Evolutionary conservation across 2,888 invertebrate species (phyloP).

Genomic region (Campoletis raptor): DNA sequence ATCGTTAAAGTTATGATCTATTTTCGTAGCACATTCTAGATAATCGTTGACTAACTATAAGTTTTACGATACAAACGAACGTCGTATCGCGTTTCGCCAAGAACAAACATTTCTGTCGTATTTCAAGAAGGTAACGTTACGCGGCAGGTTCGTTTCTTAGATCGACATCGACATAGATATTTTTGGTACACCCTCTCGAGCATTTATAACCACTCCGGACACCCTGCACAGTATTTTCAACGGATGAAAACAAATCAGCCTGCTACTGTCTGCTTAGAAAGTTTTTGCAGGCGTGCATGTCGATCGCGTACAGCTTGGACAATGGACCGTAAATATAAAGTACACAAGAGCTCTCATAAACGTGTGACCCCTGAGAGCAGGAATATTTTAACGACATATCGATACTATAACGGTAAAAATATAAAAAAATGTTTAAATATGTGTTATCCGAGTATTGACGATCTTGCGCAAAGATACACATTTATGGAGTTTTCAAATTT

Average conservation of each 20-base stretch:
- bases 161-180: constrained; percentile 23
- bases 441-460: neutral
- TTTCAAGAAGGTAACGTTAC: constrained; percentile 19
- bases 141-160: neutral
- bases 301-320: constrained; percentile 41
- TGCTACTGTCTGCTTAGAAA: constrained; percentile 59
- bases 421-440: neutral
- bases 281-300: constrained; percentile 31
- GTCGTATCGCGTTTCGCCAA: constrained; percentile 19
- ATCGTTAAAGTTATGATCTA: constrained; percentile 42
- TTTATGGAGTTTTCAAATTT: neutral
- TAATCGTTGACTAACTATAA: constrained; percentile 17
- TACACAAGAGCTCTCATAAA: constrained; percentile 52
- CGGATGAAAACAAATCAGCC: constrained; percentile 14
- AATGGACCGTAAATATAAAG: constrained; percentile 63
- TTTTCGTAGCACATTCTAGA: constrained; percentile 20
- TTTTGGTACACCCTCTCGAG: constrained; percentile 10
- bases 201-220: constrained; percentile 37
- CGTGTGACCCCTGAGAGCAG: constrained; percentile 43
- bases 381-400: constrained; percentile 20
- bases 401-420: neutral
- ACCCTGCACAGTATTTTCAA: constrained; percentile 35
- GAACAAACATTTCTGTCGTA: constrained; percentile 18
- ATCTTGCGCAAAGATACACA: neutral
- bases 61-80: constrained; percentile 35